Evolutionary conservation across 2,888 invertebrate species (phyloP).

Genomic region (Pachydiplax longipennis): DNA sequence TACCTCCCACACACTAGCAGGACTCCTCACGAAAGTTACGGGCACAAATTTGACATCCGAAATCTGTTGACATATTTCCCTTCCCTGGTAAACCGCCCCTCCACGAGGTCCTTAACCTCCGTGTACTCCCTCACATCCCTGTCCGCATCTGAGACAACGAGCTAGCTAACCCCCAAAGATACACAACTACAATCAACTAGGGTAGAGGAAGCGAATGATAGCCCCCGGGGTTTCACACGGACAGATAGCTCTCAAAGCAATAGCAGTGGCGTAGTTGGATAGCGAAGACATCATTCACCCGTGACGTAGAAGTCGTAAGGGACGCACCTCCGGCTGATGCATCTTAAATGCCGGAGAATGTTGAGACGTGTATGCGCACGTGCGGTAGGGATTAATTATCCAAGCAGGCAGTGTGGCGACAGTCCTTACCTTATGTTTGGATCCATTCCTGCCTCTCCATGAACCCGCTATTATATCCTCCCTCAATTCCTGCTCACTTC

Average conservation of each 20-base stretch:
- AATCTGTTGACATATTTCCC: not conserved
- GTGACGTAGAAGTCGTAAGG: not conserved
- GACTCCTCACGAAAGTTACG: not conserved
- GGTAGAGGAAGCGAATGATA: not conserved
- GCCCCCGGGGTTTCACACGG: not conserved
- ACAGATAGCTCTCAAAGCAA: not conserved
- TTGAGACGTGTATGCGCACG: not conserved
- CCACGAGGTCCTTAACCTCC: not conserved
- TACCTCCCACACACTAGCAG: not conserved
- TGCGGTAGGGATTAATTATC: conserved; percentile 25
- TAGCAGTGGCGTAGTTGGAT: not conserved
- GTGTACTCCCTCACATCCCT: not conserved
- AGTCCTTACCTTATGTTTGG: not conserved
- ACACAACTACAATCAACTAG: not conserved
- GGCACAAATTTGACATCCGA: conserved; percentile 13
- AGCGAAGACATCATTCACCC: not conserved
- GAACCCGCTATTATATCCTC: not conserved
- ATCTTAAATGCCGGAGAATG: conserved; percentile 2
- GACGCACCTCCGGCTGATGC: not conserved
- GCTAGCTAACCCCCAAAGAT: not conserved
- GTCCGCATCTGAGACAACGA: not conserved
- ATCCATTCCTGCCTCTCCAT: not conserved
- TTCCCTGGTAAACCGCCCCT: not conserved
- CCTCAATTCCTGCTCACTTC: not conserved
- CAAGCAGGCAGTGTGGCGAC: not conserved